Conservation (phyloP, 2,888 invertebrate genomes). For the Archips xylosteana region DNA sequence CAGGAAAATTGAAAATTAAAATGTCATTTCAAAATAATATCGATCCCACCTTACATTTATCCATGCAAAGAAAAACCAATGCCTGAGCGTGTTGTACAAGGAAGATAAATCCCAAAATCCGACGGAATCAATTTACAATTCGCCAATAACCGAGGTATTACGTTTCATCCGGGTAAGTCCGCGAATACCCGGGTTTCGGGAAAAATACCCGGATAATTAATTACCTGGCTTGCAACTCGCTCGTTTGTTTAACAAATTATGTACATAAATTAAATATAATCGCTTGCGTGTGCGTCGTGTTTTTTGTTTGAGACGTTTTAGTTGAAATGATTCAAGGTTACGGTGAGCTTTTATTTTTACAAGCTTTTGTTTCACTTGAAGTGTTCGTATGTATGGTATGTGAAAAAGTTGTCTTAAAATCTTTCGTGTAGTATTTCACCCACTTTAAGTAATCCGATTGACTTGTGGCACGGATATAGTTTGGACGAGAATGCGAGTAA, state of each 20-base stretch:
- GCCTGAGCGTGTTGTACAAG: conserved; percentile 16
- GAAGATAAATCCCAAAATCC: conserved; percentile 23
- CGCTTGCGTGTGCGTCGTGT: conserved; percentile 37
- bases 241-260: conserved; percentile 50
- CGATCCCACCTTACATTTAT: neutral
- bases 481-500: too few species aligned
- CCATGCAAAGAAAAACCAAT: neutral
- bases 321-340: conserved; percentile 23
- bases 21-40: neutral
- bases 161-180: conserved; percentile 25
- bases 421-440: too few species aligned
- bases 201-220: conserved; percentile 45
- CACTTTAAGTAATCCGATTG: too few species aligned
- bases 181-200: conserved; percentile 18
- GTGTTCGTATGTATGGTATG: neutral
- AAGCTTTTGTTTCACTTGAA: too few species aligned
- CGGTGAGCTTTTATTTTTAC: neutral
- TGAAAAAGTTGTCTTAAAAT: too few species aligned
- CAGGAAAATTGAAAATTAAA: too few species aligned
- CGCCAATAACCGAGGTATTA: conserved; percentile 36
- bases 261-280: conserved; percentile 50
- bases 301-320: neutral
- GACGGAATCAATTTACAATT: conserved; percentile 37
- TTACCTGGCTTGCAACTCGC: conserved; percentile 45
- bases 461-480: too few species aligned